Conservation (phyloP, 2,797 vertebrate genomes). For the Eulemur rubriventer region DNA sequence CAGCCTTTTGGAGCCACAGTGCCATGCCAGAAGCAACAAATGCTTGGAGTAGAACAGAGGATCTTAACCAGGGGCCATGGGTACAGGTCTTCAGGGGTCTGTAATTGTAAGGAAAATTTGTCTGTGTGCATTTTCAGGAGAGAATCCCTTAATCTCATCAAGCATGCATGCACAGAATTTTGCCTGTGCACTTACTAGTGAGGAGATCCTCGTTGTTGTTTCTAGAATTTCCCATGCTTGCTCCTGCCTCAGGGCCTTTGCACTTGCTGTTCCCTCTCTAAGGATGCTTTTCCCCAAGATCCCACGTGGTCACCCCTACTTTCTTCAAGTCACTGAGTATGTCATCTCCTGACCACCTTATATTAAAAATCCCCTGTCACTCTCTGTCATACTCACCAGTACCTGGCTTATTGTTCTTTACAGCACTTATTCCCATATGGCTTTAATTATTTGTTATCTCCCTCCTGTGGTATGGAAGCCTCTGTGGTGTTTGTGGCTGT, state of each 20-base stretch:
- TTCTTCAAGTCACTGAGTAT: neutral
- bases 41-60: neutral
- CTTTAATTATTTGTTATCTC: neutral
- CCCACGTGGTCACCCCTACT: neutral
- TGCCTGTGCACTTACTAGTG: neutral
- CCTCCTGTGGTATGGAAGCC: neutral
- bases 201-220: neutral
- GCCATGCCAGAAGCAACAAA: neutral
- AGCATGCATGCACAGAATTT: rapidly evolving
- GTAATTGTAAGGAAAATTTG: neutral
- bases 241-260: neutral
- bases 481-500: neutral
- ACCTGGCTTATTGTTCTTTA: neutral
- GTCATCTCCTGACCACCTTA: neutral
- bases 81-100: neutral
- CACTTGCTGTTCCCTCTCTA: neutral
- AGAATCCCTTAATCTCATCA: neutral
- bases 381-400: neutral
- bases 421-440: neutral
- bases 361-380: neutral
- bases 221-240: neutral
- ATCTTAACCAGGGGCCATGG: neutral
- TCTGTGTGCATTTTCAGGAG: neutral
- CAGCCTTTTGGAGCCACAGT: neutral
- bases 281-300: neutral